Evolutionary conservation across 2,797 vertebrate species (phyloP).

Genomic region (Pantherophis vulpinus): DNA sequence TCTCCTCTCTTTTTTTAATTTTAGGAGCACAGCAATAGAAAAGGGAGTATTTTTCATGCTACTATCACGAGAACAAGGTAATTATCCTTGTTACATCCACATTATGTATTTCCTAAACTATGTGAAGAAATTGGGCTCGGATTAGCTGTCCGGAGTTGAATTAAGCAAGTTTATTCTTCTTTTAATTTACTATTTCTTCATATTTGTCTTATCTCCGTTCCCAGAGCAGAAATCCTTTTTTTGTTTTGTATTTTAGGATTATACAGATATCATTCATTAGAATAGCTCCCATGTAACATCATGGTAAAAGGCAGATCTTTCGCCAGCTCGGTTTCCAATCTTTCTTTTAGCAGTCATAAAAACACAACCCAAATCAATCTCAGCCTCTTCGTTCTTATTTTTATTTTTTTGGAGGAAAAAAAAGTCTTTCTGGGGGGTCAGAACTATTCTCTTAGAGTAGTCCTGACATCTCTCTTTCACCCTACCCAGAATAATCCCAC

Average conservation of each 20-base stretch:
- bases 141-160: neutral
- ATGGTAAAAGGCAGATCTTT: conserved; percentile 31
- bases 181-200: neutral
- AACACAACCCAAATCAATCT: conserved; percentile 50
- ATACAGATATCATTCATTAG: conserved; percentile 32
- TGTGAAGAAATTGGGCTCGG: neutral
- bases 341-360: conserved; percentile 49
- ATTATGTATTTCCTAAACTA: neutral
- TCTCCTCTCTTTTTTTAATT: neutral
- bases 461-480: conserved; percentile 60
- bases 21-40: neutral
- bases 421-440: conserved; percentile 57
- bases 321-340: conserved; percentile 45
- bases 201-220: conserved; percentile 17
- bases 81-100: neutral
- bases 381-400: conserved; percentile 13
- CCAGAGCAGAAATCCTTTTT: neutral
- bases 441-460: conserved; percentile 47
- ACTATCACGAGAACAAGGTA: neutral
- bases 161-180: neutral
- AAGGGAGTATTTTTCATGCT: neutral
- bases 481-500: conserved; percentile 56
- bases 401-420: conserved; percentile 42
- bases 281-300: conserved; percentile 42
- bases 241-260: neutral